Evolutionary conservation across 2,888 invertebrate species (phyloP), one percentile per base, ranked within the genome.

Genomic region (Entomobrya proxima): DNA sequence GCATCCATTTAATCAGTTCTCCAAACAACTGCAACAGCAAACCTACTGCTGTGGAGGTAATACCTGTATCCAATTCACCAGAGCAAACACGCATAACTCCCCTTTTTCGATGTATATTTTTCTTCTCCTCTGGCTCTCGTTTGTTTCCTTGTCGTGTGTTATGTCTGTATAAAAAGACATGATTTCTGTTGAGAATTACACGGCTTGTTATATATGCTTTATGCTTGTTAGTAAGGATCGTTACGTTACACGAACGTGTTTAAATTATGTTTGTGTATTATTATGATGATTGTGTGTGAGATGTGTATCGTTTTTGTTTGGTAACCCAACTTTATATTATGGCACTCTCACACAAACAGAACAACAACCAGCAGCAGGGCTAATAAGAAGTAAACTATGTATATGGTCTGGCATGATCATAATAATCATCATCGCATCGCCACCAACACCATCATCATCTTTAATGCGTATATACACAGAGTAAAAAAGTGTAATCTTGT

Each of bases 181-280:
- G 47, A 50, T 74, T 50, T 74, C 40, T 74, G 72, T 30, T 74
- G 32, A 69, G 44, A 74, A 74, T 74, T 74, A 74, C 72, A 74
- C 50, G 72, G 72, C 50, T 50, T 30, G 72, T 74, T 74, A 74
- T 74, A 50, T 74, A 74, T 50, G 7, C 7, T 15, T 15, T 40
- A n/a, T n/a, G 67, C 72, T 74, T 47, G 72, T 74, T 47, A 50
- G 64, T 30, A 37, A 40, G 44, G 7, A 44, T 50, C 47, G 47
- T 74, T 74, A 32, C 44, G 32, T 74, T n/a, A n/a, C n/a, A n/a
- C n/a, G n/a, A n/a, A 50, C 32, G 72, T 74, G 72, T 69, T 69
- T 69, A 69, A 69, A 69, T 69, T 69, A 69, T 69, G 69, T 69
- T 69, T 69, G 69, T 69, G 69, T 69, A 44, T 44, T 69, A 40